Percentiles rank a stretch among this genome's conserved stretches.
Evolutionary conservation across 2,888 invertebrate genomes (phyloP).

Genomic region (Drosophila helvetica): DNA sequence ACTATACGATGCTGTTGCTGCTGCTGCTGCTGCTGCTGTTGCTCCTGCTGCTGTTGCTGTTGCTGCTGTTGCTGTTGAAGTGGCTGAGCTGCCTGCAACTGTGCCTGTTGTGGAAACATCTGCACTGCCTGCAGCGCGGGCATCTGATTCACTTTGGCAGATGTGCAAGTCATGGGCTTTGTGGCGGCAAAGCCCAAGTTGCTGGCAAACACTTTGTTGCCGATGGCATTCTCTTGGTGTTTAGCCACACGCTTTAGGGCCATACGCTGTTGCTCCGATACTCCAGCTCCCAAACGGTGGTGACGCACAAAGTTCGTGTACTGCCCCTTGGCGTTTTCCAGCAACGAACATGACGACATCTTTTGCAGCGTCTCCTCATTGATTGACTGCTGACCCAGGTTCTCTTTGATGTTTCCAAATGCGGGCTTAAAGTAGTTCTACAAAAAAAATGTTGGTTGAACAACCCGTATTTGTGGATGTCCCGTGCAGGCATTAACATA

Average conservation of each 20-base stretch:
- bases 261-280: slow-evolving; percentile 52
- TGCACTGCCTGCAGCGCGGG: not conserved
- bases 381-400: slow-evolving; percentile 86
- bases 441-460: slow-evolving; percentile 46
- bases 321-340: slow-evolving; percentile 83
- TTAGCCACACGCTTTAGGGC: slow-evolving; percentile 76
- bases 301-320: slow-evolving; percentile 80
- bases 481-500: slow-evolving; percentile 50
- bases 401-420: slow-evolving; percentile 86
- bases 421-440: slow-evolving; percentile 87
- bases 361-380: slow-evolving; percentile 85
- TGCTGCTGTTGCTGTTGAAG: slow-evolving; percentile 27
- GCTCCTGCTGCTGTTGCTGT: slow-evolving; percentile 44
- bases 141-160: slow-evolving; percentile 21
- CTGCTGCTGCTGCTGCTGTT: slow-evolving; percentile 44
- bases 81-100: slow-evolving; percentile 7
- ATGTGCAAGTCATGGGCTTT: slow-evolving; percentile 60
- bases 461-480: too few species aligned
- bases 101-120: slow-evolving; percentile 1
- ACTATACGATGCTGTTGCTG: slow-evolving; percentile 39
- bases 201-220: slow-evolving; percentile 51
- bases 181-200: slow-evolving; percentile 43
- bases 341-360: slow-evolving; percentile 82
- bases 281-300: slow-evolving; percentile 45
- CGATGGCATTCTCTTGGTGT: slow-evolving; percentile 49